phyloP scores from a whole-genome alignment of 64 coral and sea anemone genomes.

The Stichodactyla helianthus region DNA sequence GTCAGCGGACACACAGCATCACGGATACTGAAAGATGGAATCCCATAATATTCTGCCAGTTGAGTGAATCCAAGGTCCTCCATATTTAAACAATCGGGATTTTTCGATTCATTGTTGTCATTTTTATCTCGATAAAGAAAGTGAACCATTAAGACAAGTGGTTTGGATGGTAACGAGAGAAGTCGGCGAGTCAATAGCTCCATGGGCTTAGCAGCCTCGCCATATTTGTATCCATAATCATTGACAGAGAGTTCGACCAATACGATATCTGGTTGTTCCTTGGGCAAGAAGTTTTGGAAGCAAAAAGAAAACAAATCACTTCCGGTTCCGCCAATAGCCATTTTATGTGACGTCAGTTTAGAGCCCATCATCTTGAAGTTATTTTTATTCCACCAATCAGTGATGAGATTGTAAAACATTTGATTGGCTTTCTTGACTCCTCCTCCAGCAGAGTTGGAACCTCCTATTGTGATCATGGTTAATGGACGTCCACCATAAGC shows the following conservation, averaged over 20 bases:
- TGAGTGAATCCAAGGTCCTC: constrained; percentile 63
- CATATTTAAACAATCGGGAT: constrained; percentile 53
- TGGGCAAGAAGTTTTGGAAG: constrained; percentile 57
- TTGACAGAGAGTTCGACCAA: constrained; percentile 63
- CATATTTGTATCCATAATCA: constrained; percentile 49
- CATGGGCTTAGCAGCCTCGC: constrained; percentile 55
- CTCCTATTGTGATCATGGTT: too few species aligned
- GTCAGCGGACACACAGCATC: constrained; percentile 64
- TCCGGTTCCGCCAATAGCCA: too few species aligned
- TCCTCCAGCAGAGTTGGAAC: too few species aligned
- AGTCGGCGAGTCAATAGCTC: constrained; percentile 62
- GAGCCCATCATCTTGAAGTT: too few species aligned
- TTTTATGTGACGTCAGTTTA: too few species aligned
- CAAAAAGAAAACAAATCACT: too few species aligned
- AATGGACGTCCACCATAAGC: constrained; percentile 9
- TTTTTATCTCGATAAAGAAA: constrained; percentile 18
- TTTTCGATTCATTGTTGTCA: background rate
- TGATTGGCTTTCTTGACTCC: too few species aligned
- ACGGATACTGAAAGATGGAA: constrained; percentile 48
- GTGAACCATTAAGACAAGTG: constrained; percentile 45
- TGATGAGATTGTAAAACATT: too few species aligned
- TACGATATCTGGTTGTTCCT: constrained; percentile 42
- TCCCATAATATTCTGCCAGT: constrained; percentile 57
- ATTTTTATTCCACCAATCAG: too few species aligned
- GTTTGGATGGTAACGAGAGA: constrained; percentile 31